Conservation (phyloP, 2,888 invertebrate genomes). For the Imbricaverruca yamaguchii region DNA sequence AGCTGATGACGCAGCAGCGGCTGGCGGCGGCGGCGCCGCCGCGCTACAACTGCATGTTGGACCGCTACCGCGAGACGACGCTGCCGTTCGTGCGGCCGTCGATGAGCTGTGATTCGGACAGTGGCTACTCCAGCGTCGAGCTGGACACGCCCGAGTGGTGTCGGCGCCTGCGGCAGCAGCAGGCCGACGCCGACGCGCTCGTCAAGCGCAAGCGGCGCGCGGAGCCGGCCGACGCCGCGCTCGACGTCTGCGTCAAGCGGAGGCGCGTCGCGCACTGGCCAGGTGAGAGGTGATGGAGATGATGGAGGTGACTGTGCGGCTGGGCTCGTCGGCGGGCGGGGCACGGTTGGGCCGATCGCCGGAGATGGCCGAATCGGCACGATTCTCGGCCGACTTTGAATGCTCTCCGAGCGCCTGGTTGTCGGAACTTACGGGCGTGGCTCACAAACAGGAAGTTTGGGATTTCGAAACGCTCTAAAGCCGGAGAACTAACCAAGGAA, state of each 20-base stretch:
- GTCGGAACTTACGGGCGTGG: no score
- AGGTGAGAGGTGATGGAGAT: background rate
- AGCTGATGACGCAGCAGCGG: background rate
- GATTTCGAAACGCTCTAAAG: no score
- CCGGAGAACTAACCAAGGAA: no score
- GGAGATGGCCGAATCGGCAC: no score
- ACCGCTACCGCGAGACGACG: background rate
- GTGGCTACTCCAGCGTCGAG: constrained; percentile 14
- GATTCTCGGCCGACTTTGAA: no score
- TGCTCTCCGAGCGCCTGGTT: no score
- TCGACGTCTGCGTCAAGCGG: background rate
- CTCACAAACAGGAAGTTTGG: no score
- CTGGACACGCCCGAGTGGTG: constrained; percentile 1
- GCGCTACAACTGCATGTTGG: constrained; percentile 13
- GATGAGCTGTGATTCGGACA: constrained; percentile 15
- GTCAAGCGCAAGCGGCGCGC: background rate
- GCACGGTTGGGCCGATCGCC: no score
- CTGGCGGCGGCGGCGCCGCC: background rate
- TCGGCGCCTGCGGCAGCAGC: background rate
- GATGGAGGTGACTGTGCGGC: background rate
- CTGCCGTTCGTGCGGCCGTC: background rate
- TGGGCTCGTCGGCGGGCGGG: no score
- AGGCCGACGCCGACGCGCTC: background rate
- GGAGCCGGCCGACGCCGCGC: background rate
- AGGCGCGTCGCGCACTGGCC: background rate